Evolutionary conservation across 1,140 invertebrate genomes (phyloP).

Genomic region (Solen grandis): DNA sequence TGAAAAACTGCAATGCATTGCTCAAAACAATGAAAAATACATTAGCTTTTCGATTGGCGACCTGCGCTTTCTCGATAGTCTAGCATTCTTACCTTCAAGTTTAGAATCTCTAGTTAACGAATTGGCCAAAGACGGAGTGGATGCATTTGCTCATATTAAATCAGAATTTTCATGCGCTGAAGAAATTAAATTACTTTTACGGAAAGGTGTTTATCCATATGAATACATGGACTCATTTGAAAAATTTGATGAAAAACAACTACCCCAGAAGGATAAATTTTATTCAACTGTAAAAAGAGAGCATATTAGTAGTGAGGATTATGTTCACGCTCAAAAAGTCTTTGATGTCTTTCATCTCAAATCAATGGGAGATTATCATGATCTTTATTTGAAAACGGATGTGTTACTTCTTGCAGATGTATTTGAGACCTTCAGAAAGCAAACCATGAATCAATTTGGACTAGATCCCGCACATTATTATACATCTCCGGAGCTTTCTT

Average conservation of each 20-base stretch:
- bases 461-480: constrained; percentile 54
- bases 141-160: constrained; percentile 16
- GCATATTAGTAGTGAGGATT: constrained; percentile 38
- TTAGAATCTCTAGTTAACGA: constrained; percentile 25
- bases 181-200: constrained; percentile 13
- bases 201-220: no score
- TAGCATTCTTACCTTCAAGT: constrained; percentile 30
- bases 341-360: constrained; percentile 17
- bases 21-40: no score
- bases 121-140: constrained; percentile 24
- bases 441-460: constrained; percentile 12
- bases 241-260: no score
- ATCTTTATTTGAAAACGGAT: constrained; percentile 57
- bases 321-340: constrained; percentile 46
- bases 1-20: constrained; percentile 69
- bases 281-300: constrained; percentile 11
- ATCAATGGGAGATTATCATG: constrained; percentile 47
- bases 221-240: no score
- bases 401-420: constrained; percentile 47
- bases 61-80: constrained; percentile 43
- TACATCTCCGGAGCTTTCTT: constrained; percentile 63
- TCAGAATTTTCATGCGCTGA: constrained; percentile 1
- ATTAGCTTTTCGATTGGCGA: constrained; percentile 51
- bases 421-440: constrained; percentile 48
- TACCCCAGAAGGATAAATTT: constrained; percentile 30